Conservation (phyloP, 2,797 vertebrate genomes). For the Corythornis leucogaster region DNA sequence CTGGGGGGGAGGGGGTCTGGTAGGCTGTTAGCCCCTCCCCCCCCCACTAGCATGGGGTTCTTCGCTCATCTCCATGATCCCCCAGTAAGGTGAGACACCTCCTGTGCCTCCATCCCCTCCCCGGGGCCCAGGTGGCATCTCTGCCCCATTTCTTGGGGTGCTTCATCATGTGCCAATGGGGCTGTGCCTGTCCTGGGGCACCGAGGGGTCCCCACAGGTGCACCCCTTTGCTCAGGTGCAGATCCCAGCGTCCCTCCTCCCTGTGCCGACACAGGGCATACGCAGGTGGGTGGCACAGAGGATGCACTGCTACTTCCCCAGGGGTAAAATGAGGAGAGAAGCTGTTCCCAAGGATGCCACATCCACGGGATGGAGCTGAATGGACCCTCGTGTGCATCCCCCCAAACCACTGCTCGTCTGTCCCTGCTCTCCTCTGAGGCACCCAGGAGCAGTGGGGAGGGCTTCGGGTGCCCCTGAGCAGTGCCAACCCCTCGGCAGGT, state of each 20-base stretch:
- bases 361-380: background rate
- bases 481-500: background rate
- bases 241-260: background rate
- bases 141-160: accelerated
- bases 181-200: background rate
- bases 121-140: accelerated
- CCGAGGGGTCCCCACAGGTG: accelerated
- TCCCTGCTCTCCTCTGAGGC: background rate
- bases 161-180: accelerated
- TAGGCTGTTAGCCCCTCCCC: accelerated
- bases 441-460: accelerated
- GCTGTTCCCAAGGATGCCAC: accelerated
- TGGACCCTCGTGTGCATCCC: accelerated
- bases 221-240: background rate
- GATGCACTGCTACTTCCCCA: background rate
- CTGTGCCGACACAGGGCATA: accelerated
- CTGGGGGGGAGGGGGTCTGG: too few relatives aligned
- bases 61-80: accelerated
- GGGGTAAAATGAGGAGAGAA: background rate
- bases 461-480: accelerated
- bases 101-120: accelerated
- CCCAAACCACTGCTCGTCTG: background rate
- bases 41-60: too few relatives aligned
- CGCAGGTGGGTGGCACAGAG: accelerated
- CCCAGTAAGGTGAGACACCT: accelerated